Evolutionary conservation across 1,140 invertebrate species (phyloP).

Genomic region (Drosophila neocordata): DNA sequence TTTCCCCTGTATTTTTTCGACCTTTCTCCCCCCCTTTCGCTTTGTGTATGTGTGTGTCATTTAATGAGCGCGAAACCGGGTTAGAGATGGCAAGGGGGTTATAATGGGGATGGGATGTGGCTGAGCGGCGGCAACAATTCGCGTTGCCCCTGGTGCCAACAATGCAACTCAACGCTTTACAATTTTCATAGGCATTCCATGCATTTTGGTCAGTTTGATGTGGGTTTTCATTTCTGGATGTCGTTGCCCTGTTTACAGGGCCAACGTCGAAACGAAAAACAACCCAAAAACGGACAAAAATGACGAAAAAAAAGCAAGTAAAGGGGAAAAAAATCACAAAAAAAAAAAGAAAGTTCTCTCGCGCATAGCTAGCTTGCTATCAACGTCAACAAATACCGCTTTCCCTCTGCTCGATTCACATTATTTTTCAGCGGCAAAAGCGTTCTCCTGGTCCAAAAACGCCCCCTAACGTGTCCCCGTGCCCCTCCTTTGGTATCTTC

Average conservation of each 20-base stretch:
- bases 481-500: constrained; percentile 46
- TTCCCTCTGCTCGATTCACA: constrained; percentile 37
- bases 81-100: not conserved
- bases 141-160: constrained; percentile 27
- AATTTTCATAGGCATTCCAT: constrained; percentile 79
- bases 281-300: not conserved
- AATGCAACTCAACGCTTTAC: constrained; percentile 65
- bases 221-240: constrained; percentile 73
- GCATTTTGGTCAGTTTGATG: constrained; percentile 82
- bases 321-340: constrained; percentile 8
- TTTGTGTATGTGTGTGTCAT: constrained; percentile 66
- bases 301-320: not conserved
- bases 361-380: constrained; percentile 38
- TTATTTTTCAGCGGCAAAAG: constrained; percentile 60
- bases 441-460: constrained; percentile 6
- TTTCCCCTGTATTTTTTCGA: not conserved
- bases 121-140: not conserved
- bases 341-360: constrained; percentile 16
- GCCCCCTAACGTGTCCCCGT: not conserved
- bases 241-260: constrained; percentile 56
- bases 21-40: constrained; percentile 22
- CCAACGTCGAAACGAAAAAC: constrained; percentile 30
- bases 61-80: constrained; percentile 64
- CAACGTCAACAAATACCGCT: constrained; percentile 70
- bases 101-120: not conserved